These are phyloP conservation scores for Tapirus indicus DNA, from an alignment of 2,797 vertebrate species.

Conservation along the genomic window DNA sequence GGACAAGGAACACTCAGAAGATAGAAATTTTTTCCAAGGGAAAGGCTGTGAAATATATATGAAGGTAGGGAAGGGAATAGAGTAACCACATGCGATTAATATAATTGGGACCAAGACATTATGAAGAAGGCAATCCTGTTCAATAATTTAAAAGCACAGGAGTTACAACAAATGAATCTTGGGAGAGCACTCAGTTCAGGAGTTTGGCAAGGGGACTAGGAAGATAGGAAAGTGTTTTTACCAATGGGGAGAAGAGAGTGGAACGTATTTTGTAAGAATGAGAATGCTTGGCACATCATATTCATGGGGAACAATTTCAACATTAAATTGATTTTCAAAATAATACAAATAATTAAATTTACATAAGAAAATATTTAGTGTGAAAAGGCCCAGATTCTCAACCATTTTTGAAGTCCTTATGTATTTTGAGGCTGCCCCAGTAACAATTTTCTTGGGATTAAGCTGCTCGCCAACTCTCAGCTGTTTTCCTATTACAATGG, in stretches of 20 bases:
- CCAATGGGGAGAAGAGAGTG: not conserved
- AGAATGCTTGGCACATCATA: not conserved
- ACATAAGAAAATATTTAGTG: not conserved
- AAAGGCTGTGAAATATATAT: not conserved
- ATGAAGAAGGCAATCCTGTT: not conserved
- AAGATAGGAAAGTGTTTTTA: not conserved
- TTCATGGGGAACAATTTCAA: not conserved
- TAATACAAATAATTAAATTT: not conserved
- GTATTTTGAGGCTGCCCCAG: not conserved
- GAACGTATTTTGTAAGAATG: not conserved
- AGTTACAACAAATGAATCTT: not conserved
- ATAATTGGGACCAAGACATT: not conserved
- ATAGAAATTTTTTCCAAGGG: not conserved
- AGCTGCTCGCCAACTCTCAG: not conserved
- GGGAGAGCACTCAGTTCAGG: not conserved
- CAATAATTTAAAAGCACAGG: constrained; percentile 56
- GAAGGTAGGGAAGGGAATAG: not conserved
- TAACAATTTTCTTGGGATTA: not conserved
- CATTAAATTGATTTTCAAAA: not conserved
- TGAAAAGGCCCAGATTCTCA: constrained; percentile 12
- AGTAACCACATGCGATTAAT: not conserved
- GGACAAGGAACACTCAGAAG: not conserved
- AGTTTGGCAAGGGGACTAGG: not conserved
- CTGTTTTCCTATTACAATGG: not conserved
- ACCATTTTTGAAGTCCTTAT: not conserved